A percentile compares a stretch with the other conserved stretches of the same genome.
These are phyloP conservation scores for Lasioglossum villosulum DNA, from an alignment of 2,888 invertebrate species.

Conservation along the genomic window DNA sequence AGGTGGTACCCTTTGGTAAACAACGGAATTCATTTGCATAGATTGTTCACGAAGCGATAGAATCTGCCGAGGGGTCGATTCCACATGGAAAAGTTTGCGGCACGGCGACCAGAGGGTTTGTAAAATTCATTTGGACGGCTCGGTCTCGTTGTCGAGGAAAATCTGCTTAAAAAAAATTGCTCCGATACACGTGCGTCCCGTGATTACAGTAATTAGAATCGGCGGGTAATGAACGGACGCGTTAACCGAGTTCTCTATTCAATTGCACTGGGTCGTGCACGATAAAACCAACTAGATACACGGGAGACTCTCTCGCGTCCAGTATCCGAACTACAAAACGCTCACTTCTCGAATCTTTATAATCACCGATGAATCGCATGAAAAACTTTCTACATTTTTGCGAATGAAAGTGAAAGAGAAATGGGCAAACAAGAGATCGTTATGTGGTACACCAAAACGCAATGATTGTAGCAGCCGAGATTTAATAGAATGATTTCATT, in stretches of 20 bases:
- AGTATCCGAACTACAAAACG: not conserved
- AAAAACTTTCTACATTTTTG: not conserved
- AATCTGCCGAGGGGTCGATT: not conserved
- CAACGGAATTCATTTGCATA: not conserved
- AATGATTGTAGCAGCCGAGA: not conserved
- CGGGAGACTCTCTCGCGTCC: not conserved
- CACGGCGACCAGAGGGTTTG: not conserved
- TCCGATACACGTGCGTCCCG: not conserved
- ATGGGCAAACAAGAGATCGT: not conserved
- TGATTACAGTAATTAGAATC: constrained; percentile 17
- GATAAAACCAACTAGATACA: not conserved
- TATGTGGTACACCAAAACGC: not conserved
- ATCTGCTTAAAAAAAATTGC: not conserved
- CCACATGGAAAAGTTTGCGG: constrained; percentile 1
- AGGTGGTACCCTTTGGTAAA: not conserved
- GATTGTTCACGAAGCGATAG: constrained; percentile 1
- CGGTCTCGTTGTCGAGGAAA: not conserved
- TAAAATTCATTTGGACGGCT: constrained; percentile 4
- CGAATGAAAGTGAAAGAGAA: not conserved
- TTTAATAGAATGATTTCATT: not conserved
- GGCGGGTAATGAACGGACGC: constrained; percentile 15
- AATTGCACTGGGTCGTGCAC: not conserved
- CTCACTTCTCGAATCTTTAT: not conserved
- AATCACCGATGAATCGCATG: not conserved
- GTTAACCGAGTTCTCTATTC: constrained; percentile 7